Evolutionary conservation across 92 coral and sea anemone genomes (phyloP), one percentile per base, ranked within the genome.

Genomic region (Epizoanthus stellaris): DNA sequence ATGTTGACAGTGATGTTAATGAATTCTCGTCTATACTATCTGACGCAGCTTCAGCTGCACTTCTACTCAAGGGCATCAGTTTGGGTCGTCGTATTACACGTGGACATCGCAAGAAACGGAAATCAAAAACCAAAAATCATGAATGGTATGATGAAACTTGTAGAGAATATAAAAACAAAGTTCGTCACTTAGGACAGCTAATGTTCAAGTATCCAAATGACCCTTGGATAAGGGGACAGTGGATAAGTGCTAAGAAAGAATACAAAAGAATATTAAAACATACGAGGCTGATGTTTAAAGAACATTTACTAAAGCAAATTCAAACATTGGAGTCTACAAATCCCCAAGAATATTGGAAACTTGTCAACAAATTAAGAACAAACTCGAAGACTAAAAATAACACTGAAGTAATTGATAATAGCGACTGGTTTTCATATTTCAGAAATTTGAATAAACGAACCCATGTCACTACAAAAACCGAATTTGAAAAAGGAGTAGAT

Each of bases 181-280:
- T 64, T 64, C 14, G 68, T 64, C 68, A 64, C 13, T 64, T 64
- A 21, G 68, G 39, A 64, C 21, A 64, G 30, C 30, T 63, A 25
- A 20, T 63, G 25, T 19, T 63, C 8, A 20, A 25, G 20, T 19
- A 17, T 63, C 34, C 67, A 62, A n/a, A 62, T 23, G 67, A 63
- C 30, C 67, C 67, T 63, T 63, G 67, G 67, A 63, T 63, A 19
- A 63, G 67, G 36, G 67, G 67, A 25, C 67, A 63, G 9, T 63
- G 36, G 67, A 63, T 63, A 63, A 20, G 20, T 63, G 67, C 67
- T 7, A 62, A 63, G 25, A 63, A 63, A 63, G 67, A 63, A 15
- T 63, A 62, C 67, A 63, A 19, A 25, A 63, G 25, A 63, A 25
- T 63, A n/a, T 63, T 63, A 63, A 63, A 19, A 19, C 25, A 19